A percentile compares a stretch with the other conserved stretches of the same genome.
phyloP scores from a whole-genome alignment of 2,888 invertebrate species.

The Stenolophus ochropezus region DNA sequence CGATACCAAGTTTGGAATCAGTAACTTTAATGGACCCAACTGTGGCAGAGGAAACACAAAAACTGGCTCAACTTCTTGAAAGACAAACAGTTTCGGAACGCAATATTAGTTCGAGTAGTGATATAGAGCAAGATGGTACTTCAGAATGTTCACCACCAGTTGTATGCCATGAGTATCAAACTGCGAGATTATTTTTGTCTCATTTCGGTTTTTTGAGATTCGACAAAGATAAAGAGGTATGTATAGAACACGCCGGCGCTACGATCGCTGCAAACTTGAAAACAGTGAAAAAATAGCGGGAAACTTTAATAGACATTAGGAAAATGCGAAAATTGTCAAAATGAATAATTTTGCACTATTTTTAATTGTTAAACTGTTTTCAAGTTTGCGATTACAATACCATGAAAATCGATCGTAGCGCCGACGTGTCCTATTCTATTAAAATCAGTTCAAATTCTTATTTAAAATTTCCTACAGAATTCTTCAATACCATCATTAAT shows the following conservation, averaged over 20 bases:
- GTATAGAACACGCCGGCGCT: not conserved
- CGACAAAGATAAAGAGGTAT: constrained; percentile 73
- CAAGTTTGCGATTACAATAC: no score
- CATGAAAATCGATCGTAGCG: no score
- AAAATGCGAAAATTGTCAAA: no score
- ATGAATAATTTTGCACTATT: no score
- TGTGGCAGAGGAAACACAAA: constrained; percentile 75
- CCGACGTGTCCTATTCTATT: no score
- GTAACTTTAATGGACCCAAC: constrained; percentile 78
- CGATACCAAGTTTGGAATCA: constrained; percentile 91
- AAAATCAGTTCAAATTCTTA: no score
- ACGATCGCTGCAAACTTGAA: no score
- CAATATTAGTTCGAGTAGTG: constrained; percentile 66
- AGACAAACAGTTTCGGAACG: constrained; percentile 77
- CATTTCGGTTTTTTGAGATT: constrained; percentile 94
- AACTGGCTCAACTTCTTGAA: constrained; percentile 83
- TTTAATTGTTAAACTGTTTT: no score
- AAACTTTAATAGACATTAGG: no score
- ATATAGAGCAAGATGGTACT: constrained; percentile 71
- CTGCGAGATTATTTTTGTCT: constrained; percentile 94
- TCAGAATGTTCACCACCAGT: constrained; percentile 87
- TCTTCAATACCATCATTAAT: constrained; percentile 76
- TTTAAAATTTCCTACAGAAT: constrained; percentile 66
- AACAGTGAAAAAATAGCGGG: no score
- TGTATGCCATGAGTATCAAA: constrained; percentile 94